Conservation (phyloP, 2,888 invertebrate genomes). For the Acrobasis suavella region DNA sequence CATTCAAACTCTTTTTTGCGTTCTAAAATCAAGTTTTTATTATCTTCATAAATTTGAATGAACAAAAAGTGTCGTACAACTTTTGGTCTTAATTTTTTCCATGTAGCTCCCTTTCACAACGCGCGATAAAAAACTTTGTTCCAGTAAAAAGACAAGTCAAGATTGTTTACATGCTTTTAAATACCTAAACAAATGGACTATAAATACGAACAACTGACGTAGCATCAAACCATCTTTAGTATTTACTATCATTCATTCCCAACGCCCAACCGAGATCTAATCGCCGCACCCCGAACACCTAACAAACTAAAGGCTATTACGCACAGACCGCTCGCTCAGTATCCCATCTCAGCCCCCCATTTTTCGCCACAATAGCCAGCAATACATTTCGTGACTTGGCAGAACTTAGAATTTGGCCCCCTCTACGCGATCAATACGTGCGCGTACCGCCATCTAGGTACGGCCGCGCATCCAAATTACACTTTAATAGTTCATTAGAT, state of each 20-base stretch:
- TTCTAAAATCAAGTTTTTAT: too few species aligned
- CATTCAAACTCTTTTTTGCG: too few species aligned
- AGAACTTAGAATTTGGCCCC: constrained; percentile 75
- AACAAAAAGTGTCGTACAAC: too few species aligned
- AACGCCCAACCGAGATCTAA: constrained; percentile 3
- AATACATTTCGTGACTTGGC: constrained; percentile 82
- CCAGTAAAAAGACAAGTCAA: too few species aligned
- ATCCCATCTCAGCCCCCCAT: constrained; percentile 71
- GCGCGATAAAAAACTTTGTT: too few species aligned
- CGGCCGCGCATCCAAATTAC: constrained; percentile 81
- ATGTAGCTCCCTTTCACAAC: too few species aligned
- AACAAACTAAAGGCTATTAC: constrained; percentile 19
- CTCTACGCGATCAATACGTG: constrained; percentile 76
- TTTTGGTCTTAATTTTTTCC: too few species aligned
- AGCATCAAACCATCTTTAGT: too few species aligned
- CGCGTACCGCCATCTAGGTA: constrained; percentile 77
- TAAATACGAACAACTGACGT: too few species aligned
- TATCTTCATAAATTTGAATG: too few species aligned
- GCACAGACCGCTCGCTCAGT: constrained; percentile 48
- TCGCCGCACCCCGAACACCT: constrained; percentile 5
- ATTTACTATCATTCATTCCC: not conserved
- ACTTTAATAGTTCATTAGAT: constrained; percentile 83
- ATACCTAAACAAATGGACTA: too few species aligned
- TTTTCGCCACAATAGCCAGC: constrained; percentile 80
- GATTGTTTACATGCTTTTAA: too few species aligned